A percentile compares a stretch with the other conserved stretches of the same genome.
Evolutionary conservation across 2,113 vertebrate species (phyloP).

Genomic region (Bujurquina vittata): DNA sequence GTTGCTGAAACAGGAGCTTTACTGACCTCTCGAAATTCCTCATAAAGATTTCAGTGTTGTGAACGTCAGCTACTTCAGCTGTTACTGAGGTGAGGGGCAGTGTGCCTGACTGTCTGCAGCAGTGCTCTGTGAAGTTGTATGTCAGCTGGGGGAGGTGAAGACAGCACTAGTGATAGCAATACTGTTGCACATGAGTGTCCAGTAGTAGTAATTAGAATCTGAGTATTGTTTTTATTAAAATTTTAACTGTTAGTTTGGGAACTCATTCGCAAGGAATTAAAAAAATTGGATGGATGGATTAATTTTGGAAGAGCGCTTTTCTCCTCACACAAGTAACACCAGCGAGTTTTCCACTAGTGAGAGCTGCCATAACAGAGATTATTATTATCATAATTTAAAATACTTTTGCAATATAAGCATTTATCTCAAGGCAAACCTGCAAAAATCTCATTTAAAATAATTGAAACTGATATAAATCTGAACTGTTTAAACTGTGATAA

Average conservation of each 20-base stretch:
- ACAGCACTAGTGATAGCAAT: background rate
- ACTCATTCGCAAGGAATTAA: background rate
- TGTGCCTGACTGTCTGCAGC: background rate
- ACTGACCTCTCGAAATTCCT: background rate
- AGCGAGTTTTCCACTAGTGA: background rate
- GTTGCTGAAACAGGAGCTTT: background rate
- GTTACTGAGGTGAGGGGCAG: background rate
- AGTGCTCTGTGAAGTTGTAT: background rate
- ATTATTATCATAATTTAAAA: background rate
- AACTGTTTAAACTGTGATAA: background rate
- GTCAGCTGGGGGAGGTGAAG: background rate
- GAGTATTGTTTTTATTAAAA: background rate
- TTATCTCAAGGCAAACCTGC: background rate
- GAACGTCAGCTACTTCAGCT: background rate
- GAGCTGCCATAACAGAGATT: background rate
- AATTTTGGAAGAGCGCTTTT: background rate
- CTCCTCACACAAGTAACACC: background rate
- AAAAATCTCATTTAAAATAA: background rate
- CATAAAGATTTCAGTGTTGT: background rate
- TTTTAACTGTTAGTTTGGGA: background rate
- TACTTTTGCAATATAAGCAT: background rate
- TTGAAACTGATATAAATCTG: background rate
- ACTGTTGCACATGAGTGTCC: background rate
- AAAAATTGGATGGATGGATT: background rate
- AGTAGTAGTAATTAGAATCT: background rate